Percentiles rank a stretch among this genome's conserved stretches.
phyloP scores from a whole-genome alignment of 2,113 vertebrate genomes.

The Lepus europaeus region DNA sequence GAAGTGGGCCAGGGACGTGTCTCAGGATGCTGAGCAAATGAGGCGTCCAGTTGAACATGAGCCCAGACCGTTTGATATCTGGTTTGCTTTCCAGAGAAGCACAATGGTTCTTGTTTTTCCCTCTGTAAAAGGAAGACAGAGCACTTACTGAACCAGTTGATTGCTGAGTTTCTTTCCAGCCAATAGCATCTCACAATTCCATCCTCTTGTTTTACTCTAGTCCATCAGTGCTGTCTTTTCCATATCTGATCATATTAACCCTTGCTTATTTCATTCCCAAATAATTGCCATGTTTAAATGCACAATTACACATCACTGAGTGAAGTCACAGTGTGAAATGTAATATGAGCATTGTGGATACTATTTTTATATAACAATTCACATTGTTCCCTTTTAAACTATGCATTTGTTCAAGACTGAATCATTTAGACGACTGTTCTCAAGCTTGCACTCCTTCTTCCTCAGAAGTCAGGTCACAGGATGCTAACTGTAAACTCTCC shows the following conservation, averaged over 20 bases:
- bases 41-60: not conserved
- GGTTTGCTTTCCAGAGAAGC: not conserved
- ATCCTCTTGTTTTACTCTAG: not conserved
- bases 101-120: not conserved
- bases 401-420: conserved; percentile 46
- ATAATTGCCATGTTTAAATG: not conserved
- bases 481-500: not conserved
- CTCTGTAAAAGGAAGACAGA: not conserved
- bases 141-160: not conserved
- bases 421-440: conserved; percentile 16
- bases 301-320: not conserved
- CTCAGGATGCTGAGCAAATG: not conserved
- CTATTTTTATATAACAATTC: conserved; percentile 64
- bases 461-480: not conserved
- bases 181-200: not conserved
- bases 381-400: not conserved
- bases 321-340: not conserved
- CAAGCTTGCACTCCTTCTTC: not conserved
- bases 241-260: not conserved
- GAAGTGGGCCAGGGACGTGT: not conserved
- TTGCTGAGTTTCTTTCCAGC: not conserved
- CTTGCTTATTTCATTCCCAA: not conserved
- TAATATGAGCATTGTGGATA: conserved; percentile 40
- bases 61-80: not conserved
- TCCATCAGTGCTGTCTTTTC: not conserved